phyloP scores from a whole-genome alignment of 2,888 invertebrate genomes.

The Tenthredo notha region DNA sequence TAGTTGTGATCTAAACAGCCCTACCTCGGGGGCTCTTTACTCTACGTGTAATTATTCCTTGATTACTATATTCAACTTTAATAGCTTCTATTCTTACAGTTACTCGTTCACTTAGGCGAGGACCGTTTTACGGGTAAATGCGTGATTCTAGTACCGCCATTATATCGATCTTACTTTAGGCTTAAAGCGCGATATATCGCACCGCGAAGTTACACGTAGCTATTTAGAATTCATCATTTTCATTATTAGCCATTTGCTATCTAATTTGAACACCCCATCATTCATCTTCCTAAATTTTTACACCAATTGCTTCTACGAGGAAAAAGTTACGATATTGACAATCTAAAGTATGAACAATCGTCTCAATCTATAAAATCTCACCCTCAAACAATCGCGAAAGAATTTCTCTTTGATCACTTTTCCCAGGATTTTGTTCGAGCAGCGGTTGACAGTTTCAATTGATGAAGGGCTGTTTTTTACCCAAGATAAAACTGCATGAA shows the following conservation, averaged over 20 bases:
- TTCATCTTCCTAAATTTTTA: background rate
- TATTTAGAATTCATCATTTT: background rate
- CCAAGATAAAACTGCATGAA: no score
- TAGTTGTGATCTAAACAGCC: background rate
- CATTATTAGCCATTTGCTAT: background rate
- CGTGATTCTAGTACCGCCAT: background rate
- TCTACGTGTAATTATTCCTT: background rate
- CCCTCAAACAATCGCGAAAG: no score
- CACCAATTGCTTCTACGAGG: background rate
- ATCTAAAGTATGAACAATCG: background rate
- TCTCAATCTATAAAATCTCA: no score
- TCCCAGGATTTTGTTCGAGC: no score
- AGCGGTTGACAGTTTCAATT: no score
- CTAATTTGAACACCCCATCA: background rate
- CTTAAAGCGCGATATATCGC: background rate
- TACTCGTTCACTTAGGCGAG: background rate
- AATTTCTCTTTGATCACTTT: no score
- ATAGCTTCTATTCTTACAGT: background rate
- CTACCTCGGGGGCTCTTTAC: background rate
- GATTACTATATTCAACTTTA: conserved; percentile 8
- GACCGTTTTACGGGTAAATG: background rate
- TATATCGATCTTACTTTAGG: background rate
- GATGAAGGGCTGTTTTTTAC: no score
- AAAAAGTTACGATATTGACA: background rate
- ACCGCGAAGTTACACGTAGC: background rate